A percentile compares a stretch with the other conserved stretches of the same genome.
phyloP scores from a whole-genome alignment of 2,113 vertebrate species.

The Salvelinus sp. region DNA sequence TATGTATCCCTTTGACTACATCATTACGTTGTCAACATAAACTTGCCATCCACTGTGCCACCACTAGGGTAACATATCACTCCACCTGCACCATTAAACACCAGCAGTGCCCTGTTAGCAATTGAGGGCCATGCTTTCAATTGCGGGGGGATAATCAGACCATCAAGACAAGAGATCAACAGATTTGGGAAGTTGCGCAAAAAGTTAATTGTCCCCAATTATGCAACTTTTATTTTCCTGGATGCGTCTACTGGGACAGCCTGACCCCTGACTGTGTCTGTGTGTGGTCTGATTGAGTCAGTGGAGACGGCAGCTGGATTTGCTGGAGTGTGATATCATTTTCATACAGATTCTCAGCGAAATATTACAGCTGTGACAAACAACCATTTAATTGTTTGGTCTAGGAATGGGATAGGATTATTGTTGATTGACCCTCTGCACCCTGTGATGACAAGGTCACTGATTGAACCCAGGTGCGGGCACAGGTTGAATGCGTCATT shows the following conservation, averaged over 20 bases:
- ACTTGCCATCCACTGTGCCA: neutral
- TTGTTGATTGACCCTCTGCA: neutral
- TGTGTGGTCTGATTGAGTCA: constrained; percentile 62
- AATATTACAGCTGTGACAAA: neutral
- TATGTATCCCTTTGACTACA: neutral
- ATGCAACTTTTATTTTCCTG: constrained; percentile 55
- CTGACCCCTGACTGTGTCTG: constrained; percentile 27
- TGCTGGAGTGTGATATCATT: neutral
- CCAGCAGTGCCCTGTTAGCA: neutral
- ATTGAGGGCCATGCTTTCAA: constrained; percentile 3
- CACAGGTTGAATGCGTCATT: constrained; percentile 31
- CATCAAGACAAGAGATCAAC: constrained; percentile 45
- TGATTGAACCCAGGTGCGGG: neutral
- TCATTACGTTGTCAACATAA: neutral
- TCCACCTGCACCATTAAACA: neutral
- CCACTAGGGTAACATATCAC: neutral
- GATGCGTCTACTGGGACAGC: constrained; percentile 46
- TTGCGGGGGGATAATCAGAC: constrained; percentile 17
- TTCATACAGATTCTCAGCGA: neutral
- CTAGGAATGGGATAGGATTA: too few species aligned
- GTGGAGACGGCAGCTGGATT: neutral
- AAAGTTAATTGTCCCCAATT: constrained; percentile 67
- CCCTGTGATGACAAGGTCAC: constrained; percentile 6
- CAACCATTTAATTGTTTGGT: neutral
- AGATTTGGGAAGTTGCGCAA: constrained; percentile 67